A percentile compares a stretch with the other conserved stretches of the same genome.
Evolutionary conservation across 2,888 invertebrate genomes (phyloP).

Genomic region (Pyrochroa serraticornis): DNA sequence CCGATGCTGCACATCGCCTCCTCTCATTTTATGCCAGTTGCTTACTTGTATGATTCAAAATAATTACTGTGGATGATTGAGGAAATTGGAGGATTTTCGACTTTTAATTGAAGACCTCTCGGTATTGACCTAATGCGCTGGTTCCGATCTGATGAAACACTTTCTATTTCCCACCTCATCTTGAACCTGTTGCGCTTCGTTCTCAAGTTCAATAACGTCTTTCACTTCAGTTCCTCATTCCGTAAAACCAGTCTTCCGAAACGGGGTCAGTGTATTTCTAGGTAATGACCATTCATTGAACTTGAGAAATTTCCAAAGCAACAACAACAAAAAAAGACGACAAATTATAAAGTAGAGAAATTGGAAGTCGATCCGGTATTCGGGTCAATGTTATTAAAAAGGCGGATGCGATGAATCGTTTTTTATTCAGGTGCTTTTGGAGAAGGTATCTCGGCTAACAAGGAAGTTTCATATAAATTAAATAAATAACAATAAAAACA

Average conservation of each 20-base stretch:
- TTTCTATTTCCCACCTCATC: constrained; percentile 48
- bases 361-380: constrained; percentile 37
- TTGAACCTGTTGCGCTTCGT: constrained; percentile 34
- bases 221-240: constrained; percentile 48
- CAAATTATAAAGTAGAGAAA: constrained; percentile 30
- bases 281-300: constrained; percentile 54
- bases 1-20: constrained; percentile 27
- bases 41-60: background rate
- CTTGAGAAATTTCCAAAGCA: constrained; percentile 43
- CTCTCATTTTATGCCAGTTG: constrained; percentile 7
- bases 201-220: constrained; percentile 30
- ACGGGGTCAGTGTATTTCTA: constrained; percentile 54
- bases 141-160: constrained; percentile 47
- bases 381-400: constrained; percentile 49
- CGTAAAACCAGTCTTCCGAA: constrained; percentile 50
- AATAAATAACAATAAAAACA: constrained; percentile 23
- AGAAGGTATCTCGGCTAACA: constrained; percentile 9
- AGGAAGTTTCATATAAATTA: constrained; percentile 22
- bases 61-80: too few relatives aligned
- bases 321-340: constrained; percentile 28
- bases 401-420: constrained; percentile 41
- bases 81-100: background rate
- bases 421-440: constrained; percentile 29
- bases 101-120: constrained; percentile 14
- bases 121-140: constrained; percentile 43